Conservation (phyloP, 2,888 invertebrate species). For the Galerucella pusilla region DNA sequence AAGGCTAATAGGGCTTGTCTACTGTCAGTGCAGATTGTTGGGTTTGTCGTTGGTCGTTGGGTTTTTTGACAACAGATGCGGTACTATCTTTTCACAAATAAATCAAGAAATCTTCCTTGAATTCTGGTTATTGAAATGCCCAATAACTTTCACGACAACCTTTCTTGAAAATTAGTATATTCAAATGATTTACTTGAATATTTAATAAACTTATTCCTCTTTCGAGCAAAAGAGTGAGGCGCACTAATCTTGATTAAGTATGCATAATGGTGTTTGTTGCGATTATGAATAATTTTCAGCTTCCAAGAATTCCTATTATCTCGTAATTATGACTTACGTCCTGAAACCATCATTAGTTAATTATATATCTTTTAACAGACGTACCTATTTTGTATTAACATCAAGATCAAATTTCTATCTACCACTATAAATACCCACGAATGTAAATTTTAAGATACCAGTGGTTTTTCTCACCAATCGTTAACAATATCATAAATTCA, state of each 20-base stretch:
- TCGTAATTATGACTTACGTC: slow-evolving; percentile 52
- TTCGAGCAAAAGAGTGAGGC: background rate
- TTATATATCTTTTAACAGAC: slow-evolving; percentile 45
- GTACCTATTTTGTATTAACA: slow-evolving; percentile 1
- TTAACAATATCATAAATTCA: slow-evolving; percentile 37
- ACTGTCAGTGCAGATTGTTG: no score
- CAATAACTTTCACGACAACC: no score
- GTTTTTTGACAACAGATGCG: no score
- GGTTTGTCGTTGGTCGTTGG: no score
- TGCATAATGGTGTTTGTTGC: slow-evolving; percentile 38
- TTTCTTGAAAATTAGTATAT: no score
- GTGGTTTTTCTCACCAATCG: slow-evolving; percentile 30
- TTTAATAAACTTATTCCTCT: slow-evolving; percentile 26
- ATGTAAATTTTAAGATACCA: slow-evolving; percentile 39
- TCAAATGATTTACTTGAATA: slow-evolving; percentile 23
- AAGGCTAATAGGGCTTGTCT: no score
- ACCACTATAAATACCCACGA: slow-evolving; percentile 35
- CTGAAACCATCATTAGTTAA: slow-evolving; percentile 52
- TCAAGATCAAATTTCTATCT: slow-evolving; percentile 10
- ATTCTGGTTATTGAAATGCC: no score
- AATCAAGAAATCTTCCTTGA: no score
- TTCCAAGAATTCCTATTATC: slow-evolving; percentile 52
- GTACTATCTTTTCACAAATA: no score
- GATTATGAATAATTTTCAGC: slow-evolving; percentile 51
- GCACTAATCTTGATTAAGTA: slow-evolving; percentile 47